A percentile compares a stretch with the other conserved stretches of the same genome.
Conservation (phyloP, 2,113 vertebrate species). For the Dolichallabes microphthalmus region DNA sequence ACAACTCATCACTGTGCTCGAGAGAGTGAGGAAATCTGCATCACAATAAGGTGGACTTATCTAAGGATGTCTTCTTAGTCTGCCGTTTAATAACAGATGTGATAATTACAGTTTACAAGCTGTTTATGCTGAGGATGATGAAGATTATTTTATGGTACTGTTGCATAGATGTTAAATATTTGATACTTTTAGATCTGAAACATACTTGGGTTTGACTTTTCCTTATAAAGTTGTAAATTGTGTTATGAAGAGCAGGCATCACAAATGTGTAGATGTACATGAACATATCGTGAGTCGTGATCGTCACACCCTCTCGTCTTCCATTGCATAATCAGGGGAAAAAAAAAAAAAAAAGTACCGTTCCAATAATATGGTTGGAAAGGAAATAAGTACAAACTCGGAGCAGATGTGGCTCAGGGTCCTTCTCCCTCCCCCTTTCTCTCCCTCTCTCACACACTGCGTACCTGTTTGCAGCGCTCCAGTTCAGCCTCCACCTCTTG, state of each 20-base stretch:
- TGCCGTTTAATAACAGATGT: no score
- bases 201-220: neutral
- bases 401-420: neutral
- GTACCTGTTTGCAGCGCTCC: slow-evolving; percentile 90
- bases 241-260: neutral
- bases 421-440: neutral
- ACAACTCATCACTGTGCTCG: neutral
- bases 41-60: neutral
- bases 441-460: neutral
- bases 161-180: neutral
- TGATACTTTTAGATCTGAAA: neutral
- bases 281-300: neutral
- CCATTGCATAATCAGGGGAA: neutral
- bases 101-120: no score
- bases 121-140: no score
- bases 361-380: neutral
- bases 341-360: neutral
- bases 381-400: neutral
- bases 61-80: no score
- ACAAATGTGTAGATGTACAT: neutral
- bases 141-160: no score
- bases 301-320: neutral
- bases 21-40: neutral
- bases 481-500: slow-evolving; percentile 88
- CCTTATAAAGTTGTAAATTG: neutral